Percentiles rank a stretch among this genome's conserved stretches.
Evolutionary conservation across 2,113 vertebrate genomes (phyloP).

Genomic region (Parotia lawesii): DNA sequence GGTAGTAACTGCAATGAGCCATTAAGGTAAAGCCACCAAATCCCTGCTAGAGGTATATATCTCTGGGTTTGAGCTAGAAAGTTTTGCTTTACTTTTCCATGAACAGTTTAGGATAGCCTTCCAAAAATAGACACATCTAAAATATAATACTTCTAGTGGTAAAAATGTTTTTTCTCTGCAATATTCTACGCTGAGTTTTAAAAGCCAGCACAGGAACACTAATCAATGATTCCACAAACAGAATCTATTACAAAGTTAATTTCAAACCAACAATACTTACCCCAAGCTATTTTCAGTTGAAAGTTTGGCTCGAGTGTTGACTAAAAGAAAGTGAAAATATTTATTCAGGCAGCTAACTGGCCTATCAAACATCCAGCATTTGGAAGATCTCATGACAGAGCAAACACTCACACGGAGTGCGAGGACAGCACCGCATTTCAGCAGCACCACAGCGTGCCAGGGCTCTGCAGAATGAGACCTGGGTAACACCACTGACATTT

Average conservation of each 20-base stretch:
- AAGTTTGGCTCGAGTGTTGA: neutral
- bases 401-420: neutral
- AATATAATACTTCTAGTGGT: neutral
- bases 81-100: neutral
- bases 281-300: neutral
- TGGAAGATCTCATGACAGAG: constrained; percentile 9
- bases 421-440: neutral
- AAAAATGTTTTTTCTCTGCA: neutral
- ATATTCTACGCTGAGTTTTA: neutral
- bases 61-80: neutral
- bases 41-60: neutral
- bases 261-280: neutral
- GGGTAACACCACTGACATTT: constrained; percentile 24
- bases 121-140: neutral
- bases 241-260: neutral
- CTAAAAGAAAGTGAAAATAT: constrained; percentile 19
- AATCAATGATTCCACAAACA: neutral
- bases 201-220: neutral
- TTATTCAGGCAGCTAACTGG: constrained; percentile 3
- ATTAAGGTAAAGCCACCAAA: neutral
- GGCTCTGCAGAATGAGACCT: neutral
- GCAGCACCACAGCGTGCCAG: neutral
- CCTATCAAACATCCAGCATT: constrained; percentile 13
- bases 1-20: neutral
- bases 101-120: neutral